Base-by-base conservation (phyloP, 2,113 vertebrate genomes). In the Gavia stellata region DNA sequence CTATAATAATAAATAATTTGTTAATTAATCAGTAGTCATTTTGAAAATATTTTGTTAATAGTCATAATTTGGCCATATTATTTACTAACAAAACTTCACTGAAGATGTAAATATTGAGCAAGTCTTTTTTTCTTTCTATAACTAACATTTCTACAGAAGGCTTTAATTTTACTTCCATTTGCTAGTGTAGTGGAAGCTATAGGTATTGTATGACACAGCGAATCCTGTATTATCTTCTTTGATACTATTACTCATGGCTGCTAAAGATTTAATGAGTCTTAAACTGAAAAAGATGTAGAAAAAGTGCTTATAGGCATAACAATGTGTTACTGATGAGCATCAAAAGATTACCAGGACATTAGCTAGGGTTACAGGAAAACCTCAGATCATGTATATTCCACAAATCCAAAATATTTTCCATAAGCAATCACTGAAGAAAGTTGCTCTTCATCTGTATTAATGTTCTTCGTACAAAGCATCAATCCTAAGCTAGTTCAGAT, bases 261-360 rank as follows among this genome's bases (percentile, higher is more conserved):
- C 81, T 97, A 85, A 94, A 90, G 89, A 91, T 94, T 92, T 97
- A 97, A 97, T 95, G 92, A 96, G 53, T 79, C 84, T 85, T 97
- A 97, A 97, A 91, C 89, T 74, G 66, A 96, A 97, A 96, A 97
- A 97, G 78, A 96, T 97, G 95, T 95, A 95, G 92, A 87, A 91
- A 91, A 85, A 94, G 49, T 97, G 94, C 95, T 97, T 91, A 82
- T 94, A 94, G 89, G 86, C 94, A 96, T 82, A 95, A 91, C 56
- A 97, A 63, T 96, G 91, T 97, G 81, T 97, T 92, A 94, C 67
- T 95, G 91, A 97, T 97, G 95, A 96, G 94, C 94, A 96, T 97
- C 95, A 97, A 95, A 97, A 95, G 83, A 94, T 97, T 92, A 96
- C 92, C n/a, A 81, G 55, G 55, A 82, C 68, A 95, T 97, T 90